Conservation (phyloP, 2,888 invertebrate species). For the Phengaris arion region DNA sequence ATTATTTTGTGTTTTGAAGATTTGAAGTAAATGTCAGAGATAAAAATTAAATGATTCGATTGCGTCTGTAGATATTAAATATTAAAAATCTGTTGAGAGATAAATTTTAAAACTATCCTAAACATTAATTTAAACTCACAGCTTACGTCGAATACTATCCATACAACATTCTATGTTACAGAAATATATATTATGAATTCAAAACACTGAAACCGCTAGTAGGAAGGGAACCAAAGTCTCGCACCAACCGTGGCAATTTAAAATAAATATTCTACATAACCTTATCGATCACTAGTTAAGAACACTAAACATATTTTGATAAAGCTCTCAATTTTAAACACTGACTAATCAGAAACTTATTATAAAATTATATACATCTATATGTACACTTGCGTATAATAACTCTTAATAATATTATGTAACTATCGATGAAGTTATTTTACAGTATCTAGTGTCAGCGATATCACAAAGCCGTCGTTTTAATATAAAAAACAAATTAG, state of each 20-base stretch:
- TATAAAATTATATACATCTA: constrained; percentile 47
- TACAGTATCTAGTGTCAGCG: constrained; percentile 41
- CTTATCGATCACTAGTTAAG: constrained; percentile 33
- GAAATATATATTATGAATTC: constrained; percentile 27
- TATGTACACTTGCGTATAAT: constrained; percentile 49
- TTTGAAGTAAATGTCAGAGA: background rate
- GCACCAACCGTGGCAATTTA: constrained; percentile 21
- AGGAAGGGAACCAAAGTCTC: constrained; percentile 24
- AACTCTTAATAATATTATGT: constrained; percentile 37
- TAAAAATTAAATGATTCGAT: background rate
- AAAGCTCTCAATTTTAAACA: constrained; percentile 56
- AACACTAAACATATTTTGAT: constrained; percentile 46
- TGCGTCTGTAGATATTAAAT: constrained; percentile 1
- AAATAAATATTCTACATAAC: constrained; percentile 29
- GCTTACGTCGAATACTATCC: background rate
- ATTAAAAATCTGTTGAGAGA: background rate
- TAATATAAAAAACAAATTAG: constrained; percentile 58
- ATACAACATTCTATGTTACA: constrained; percentile 7
- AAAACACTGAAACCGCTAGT: background rate
- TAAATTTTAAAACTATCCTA: constrained; percentile 5
- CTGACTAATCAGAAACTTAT: constrained; percentile 48
- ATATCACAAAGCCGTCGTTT: constrained; percentile 66
- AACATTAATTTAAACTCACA: background rate
- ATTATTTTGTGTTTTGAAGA: background rate
- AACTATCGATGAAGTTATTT: constrained; percentile 10